Evolutionary conservation across 2,888 invertebrate genomes (phyloP), one percentile per base, ranked within the genome.

Genomic region (Autographa gamma): DNA sequence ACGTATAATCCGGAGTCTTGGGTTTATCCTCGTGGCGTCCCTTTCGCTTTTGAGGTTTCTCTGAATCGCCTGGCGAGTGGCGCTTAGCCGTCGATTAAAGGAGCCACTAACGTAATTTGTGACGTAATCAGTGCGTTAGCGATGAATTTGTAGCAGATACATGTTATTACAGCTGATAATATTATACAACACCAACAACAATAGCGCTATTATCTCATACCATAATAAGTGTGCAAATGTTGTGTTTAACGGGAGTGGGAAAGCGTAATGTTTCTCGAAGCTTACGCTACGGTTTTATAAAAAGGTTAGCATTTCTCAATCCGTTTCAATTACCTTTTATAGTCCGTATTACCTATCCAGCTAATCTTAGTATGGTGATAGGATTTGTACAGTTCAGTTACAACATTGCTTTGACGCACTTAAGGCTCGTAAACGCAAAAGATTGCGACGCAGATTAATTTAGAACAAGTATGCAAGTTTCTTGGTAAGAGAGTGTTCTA

Each of bases 1-100:
- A 71, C 60, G 19, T 61, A 69, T 66, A 77, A 74, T 82, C 66
- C 73, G 41, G 78, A 71, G 72, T 73, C 48, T 59, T 54, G 60
- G 41, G 63, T 72, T 86, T 89, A 85, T 92, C 90, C 91, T 91
- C 90, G 86, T 74, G 71, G 85, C 73, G 74, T 90, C 88, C 81
- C 85, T 80, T 83, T 90, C 88, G 70, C 77, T 83, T 86, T 82
- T 83, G 78, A 80, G 87, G 87, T 82, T 91, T 90, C 90, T 79
- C 60, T 78, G 85, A 87, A 88, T 76, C 71, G 73, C 70, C 82
- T 73, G 82, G n/a, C n/a, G n/a, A n/a, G n/a, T n/a, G n/a, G 71
- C 74, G 74, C 76, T 80, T 76, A 84, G 76, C 78, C 81, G 73
- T 79, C 81, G 73, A 81, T 83, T 85, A 84, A 69, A 73, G 72